Base-by-base conservation (phyloP, 1,140 invertebrate genomes). In the Camponotus pennsylvanicus region DNA sequence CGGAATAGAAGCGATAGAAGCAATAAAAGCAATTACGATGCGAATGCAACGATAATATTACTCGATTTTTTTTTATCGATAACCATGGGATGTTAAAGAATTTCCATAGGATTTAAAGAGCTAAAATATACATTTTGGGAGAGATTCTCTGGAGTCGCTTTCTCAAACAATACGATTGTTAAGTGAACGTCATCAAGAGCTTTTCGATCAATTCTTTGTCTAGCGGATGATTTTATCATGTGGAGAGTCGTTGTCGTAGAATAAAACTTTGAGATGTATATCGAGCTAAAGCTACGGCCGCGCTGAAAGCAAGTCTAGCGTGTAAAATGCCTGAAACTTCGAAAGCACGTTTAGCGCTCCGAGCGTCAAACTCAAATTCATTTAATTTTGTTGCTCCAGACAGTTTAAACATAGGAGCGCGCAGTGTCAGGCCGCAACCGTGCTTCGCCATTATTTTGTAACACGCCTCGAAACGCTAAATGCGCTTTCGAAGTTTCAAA, bases 311-410 rank as follows among this genome's bases (percentile, higher is more conserved):
- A 42, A 61, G 69, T 83, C 79, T 83, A 64, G 79, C 79, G 69
- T 83, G 69, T 75, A 83, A 83, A 83, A 83, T 55, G 40, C 52
- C 55, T 75, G 79, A 83, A 83, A 83, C 79, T 83, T 83, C 55
- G 69, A 49, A 75, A 75, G 79, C 79, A 49, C 69, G 69, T 61
- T 75, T 73, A 49, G 69, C 69, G 69, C 79, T 75, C 27, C 55
- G 69, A 73, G 40, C 69, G 69, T 83, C 79, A 75, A 75, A 75
- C 69, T 83, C 79, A 83, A 83, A 83, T 83, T 83, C 79, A 61
- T 83, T 83, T 83, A 83, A 83, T 83, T 83, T 83, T 83, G 79
- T 83, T 83, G 79, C 79, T 49, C 79, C 69, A 83, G 79, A 83
- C 69, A 73, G 79, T 83, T 83, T 83, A 83, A 83, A 83, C 69